These are phyloP conservation scores for Eunapius fragilis DNA, from an alignment of 37 sponge, comb jelly and placozoan genomes.

Conservation along the genomic window DNA sequence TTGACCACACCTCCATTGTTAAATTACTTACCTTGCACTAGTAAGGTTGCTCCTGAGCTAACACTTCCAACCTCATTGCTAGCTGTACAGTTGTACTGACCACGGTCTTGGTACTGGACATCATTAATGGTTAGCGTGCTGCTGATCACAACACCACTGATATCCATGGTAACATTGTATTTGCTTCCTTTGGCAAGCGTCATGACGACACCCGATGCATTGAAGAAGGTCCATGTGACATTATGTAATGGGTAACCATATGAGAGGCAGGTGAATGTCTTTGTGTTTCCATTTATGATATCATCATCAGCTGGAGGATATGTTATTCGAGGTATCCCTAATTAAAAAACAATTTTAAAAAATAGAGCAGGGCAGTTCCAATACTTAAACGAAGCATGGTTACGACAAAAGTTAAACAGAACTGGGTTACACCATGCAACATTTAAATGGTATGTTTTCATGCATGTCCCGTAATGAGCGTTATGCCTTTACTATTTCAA, in stretches of 20 bases:
- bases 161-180: too few relatives aligned
- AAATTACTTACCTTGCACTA: slow-evolving; percentile 32
- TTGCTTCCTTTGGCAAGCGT: background rate
- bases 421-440: too few relatives aligned
- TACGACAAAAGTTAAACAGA: too few relatives aligned
- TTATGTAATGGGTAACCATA: slow-evolving; percentile 51
- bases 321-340: slow-evolving; percentile 67
- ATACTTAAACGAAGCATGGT: too few relatives aligned
- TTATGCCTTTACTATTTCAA: too few relatives aligned
- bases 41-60: background rate
- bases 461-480: too few relatives aligned
- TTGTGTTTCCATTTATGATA: slow-evolving; percentile 40
- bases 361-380: too few relatives aligned
- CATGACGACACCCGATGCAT: slow-evolving; percentile 1
- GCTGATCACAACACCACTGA: background rate
- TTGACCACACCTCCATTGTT: background rate
- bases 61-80: background rate
- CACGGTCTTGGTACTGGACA: slow-evolving; percentile 26
- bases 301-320: slow-evolving; percentile 23
- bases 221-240: slow-evolving; percentile 48
- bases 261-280: slow-evolving; percentile 51
- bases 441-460: too few relatives aligned
- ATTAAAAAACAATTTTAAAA: background rate
- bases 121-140: slow-evolving; percentile 46
- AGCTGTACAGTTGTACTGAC: slow-evolving; percentile 44